Evolutionary conservation across 1,140 invertebrate genomes (phyloP), one percentile per base, ranked within the genome.

Genomic region (Philotrypesis tridentata): DNA sequence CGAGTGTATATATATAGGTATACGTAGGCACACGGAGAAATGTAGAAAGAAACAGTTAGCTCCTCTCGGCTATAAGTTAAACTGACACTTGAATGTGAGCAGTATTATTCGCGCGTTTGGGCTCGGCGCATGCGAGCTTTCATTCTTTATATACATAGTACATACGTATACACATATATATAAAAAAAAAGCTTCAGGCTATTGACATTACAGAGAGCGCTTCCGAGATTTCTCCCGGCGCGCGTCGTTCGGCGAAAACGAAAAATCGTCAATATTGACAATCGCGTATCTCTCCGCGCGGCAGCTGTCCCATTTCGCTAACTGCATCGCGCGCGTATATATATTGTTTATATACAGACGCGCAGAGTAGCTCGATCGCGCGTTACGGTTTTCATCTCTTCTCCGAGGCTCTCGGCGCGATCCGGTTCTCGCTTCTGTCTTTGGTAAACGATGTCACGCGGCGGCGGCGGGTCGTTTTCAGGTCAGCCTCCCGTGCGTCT

Each of bases 381-480:
- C 40, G 67, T 71, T 70, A 70, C 40, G 60, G 25, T 79, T 79
- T 71, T 60, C 43, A 48, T 12, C 21, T 72, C 55, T 61, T 21
- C n/a, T 55, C 40, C 43, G 12, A 17, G 43, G 17, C 43, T 48
- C 43, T 14, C 12, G 2, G 43, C 43, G 43, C 25, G 63, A 60
- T 68, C 79, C 63, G 79, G 63, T 81, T 75, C 79, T 76, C 60
- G 40, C 72, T 75, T 70, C 72, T 68, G 60, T 25, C 79, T 73
- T 75, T 75, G 72, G 72, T 17, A 70, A 81, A 81, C 60, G 72
- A 81, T 81, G 79, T 81, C 79, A 60, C 21, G 67, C 68, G 43
- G 27, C 40, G 21, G 5, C n/a, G 76, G 27, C n/a, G 48, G 67
- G 61, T 82, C 73, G 63, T 71, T 82, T 82, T 43, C 80, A 82